phyloP scores from a whole-genome alignment of 2,888 invertebrate species.

The Drosophila affinis region DNA sequence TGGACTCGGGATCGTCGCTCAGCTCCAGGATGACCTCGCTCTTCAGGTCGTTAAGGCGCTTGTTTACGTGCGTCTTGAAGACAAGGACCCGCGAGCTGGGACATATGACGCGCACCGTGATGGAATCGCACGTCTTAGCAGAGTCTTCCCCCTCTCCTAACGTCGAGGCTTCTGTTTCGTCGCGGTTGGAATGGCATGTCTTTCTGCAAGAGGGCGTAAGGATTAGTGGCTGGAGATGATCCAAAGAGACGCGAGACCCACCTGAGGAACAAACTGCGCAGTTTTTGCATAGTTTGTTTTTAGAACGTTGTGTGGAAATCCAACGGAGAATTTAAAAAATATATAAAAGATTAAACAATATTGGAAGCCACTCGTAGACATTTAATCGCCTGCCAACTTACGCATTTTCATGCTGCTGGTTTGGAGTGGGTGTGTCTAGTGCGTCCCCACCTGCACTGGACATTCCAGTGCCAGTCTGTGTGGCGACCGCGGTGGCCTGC shows the following conservation, averaged over 20 bases:
- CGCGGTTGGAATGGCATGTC: slow-evolving; percentile 54
- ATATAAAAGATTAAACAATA: slow-evolving; percentile 12
- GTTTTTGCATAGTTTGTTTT: slow-evolving; percentile 80
- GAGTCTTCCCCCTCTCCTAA: slow-evolving; percentile 41
- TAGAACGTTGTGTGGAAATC: slow-evolving; percentile 25
- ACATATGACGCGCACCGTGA: slow-evolving; percentile 80
- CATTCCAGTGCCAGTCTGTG: slow-evolving; percentile 18
- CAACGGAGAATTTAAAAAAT: slow-evolving; percentile 73
- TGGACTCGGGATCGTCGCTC: slow-evolving; percentile 80
- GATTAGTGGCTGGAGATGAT: neutral
- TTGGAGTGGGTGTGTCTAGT: slow-evolving; percentile 23
- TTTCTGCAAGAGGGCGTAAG: slow-evolving; percentile 47
- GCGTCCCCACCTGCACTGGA: slow-evolving; percentile 8
- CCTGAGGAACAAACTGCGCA: slow-evolving; percentile 81
- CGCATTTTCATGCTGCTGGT: slow-evolving; percentile 64
- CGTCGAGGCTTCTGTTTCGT: slow-evolving; percentile 37
- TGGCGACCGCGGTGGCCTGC: slow-evolving; percentile 25
- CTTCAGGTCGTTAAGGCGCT: slow-evolving; percentile 79
- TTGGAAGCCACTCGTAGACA: slow-evolving; percentile 6
- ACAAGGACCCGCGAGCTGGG: slow-evolving; percentile 80
- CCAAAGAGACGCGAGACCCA: slow-evolving; percentile 25
- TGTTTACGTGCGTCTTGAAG: slow-evolving; percentile 74
- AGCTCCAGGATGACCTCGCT: slow-evolving; percentile 81
- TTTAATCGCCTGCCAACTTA: slow-evolving; percentile 58
- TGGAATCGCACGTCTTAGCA: slow-evolving; percentile 60